phyloP scores from a whole-genome alignment of 2,888 invertebrate genomes.

The Platycheirus albimanus region DNA sequence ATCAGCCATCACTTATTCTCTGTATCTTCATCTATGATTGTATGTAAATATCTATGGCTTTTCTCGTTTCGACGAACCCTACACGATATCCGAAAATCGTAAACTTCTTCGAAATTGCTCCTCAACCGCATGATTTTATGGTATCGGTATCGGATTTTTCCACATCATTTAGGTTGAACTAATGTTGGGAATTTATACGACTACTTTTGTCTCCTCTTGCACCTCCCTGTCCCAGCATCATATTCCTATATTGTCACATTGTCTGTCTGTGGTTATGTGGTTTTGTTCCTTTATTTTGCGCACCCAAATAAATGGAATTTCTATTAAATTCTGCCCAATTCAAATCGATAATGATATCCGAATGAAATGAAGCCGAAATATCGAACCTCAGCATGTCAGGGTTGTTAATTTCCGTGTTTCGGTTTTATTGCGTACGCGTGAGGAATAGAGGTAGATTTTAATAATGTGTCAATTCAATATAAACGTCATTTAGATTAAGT shows the following conservation, averaged over 20 bases:
- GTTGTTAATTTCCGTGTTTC: conserved; percentile 53
- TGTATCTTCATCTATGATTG: too few species aligned
- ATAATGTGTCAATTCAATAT: not conserved
- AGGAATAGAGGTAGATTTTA: not conserved
- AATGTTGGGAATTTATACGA: conserved; percentile 15
- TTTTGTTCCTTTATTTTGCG: not conserved
- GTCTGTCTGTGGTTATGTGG: not conserved
- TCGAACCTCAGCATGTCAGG: conserved; percentile 18
- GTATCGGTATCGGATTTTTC: conserved; percentile 31
- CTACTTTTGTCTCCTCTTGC: not conserved
- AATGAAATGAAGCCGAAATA: conserved; percentile 33
- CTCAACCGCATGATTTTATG: conserved; percentile 21
- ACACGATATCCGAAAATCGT: conserved; percentile 48
- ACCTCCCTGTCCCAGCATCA: conserved; percentile 15
- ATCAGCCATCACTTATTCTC: too few species aligned
- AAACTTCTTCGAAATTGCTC: conserved; percentile 27
- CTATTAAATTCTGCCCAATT: conserved; percentile 25
- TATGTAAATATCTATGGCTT: conserved; percentile 35
- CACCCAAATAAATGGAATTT: conserved; percentile 39
- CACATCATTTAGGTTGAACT: conserved; percentile 41
- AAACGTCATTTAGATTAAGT: not conserved
- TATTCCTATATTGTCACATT: not conserved
- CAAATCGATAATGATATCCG: conserved; percentile 41
- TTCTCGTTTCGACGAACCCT: conserved; percentile 32
- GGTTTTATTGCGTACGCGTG: conserved; percentile 53